Evolutionary conservation across 64 coral and sea anemone species (phyloP).

Genomic region (Astreopora myriophthalma): DNA sequence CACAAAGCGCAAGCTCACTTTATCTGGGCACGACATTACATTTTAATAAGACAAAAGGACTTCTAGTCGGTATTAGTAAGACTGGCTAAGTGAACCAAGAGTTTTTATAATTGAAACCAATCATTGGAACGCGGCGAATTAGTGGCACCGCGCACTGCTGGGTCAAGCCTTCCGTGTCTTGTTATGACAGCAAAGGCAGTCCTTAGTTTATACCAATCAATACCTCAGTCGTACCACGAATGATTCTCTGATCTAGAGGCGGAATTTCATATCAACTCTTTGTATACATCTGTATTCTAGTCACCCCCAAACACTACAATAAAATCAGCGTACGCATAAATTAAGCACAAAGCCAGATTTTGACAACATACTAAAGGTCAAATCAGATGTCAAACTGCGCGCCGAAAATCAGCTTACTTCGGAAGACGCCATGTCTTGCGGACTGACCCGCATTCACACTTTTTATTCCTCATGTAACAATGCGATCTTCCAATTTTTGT

Average conservation of each 20-base stretch:
- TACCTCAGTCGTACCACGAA: not conserved
- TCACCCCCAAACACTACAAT: not conserved
- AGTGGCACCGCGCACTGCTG: not conserved
- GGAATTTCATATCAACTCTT: not conserved
- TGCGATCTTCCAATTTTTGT: too few species aligned
- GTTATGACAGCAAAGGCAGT: too few species aligned
- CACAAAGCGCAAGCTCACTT: not conserved
- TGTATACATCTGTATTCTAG: not conserved
- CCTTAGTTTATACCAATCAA: too few species aligned
- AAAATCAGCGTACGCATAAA: not conserved
- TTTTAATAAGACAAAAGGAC: not conserved
- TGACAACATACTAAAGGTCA: slow-evolving; percentile 20
- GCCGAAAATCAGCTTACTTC: not conserved
- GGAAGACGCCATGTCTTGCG: not conserved
- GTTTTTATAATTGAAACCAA: too few species aligned
- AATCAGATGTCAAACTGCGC: not conserved
- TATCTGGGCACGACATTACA: not conserved
- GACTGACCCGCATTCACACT: not conserved
- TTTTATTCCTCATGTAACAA: too few species aligned
- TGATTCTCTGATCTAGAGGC: not conserved
- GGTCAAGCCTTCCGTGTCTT: not conserved
- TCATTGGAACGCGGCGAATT: not conserved
- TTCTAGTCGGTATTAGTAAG: not conserved
- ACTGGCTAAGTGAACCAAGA: not conserved
- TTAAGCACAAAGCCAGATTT: not conserved